phyloP scores from a whole-genome alignment of 2,888 invertebrate species.

The Uloborus plumipes region DNA sequence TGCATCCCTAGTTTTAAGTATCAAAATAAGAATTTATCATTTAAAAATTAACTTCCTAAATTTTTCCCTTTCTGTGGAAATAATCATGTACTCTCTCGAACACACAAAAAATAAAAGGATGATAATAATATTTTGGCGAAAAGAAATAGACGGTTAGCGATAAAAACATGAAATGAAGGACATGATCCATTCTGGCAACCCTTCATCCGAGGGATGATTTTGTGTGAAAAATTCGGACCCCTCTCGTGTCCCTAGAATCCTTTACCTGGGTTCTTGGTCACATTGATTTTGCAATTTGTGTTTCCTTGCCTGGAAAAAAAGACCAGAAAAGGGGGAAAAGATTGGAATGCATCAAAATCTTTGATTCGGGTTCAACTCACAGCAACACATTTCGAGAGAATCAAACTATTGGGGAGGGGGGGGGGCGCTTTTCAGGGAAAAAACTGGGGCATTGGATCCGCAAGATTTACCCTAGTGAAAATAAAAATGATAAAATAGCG shows the following conservation, averaged over 20 bases:
- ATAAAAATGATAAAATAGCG: conserved; percentile 50
- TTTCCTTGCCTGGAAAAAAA: conserved; percentile 27
- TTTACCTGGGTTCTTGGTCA: conserved; percentile 62
- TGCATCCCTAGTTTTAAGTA: too few species aligned
- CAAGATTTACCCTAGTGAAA: conserved; percentile 57
- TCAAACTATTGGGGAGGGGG: conserved; percentile 23
- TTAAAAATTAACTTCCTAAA: too few species aligned
- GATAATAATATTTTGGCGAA: too few species aligned
- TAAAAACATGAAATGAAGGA: too few species aligned
- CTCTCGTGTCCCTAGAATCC: conserved; percentile 48
- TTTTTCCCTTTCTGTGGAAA: too few species aligned
- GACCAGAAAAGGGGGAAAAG: conserved; percentile 9
- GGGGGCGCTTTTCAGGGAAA: conserved; percentile 35
- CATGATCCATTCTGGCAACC: conserved; percentile 27
- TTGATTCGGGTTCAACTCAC: conserved; percentile 41
- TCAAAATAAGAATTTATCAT: too few species aligned
- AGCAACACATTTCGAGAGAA: conserved; percentile 5
- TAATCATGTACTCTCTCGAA: too few species aligned
- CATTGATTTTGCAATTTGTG: conserved; percentile 64
- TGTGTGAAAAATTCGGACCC: conserved; percentile 51
- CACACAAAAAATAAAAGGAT: too few species aligned
- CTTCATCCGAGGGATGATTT: conserved; percentile 46
- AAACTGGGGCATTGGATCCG: conserved; percentile 56
- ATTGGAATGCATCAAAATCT: conserved; percentile 42
- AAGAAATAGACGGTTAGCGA: too few species aligned